phyloP scores from a whole-genome alignment of 2,888 invertebrate species.

The Antheraea assamensis region DNA sequence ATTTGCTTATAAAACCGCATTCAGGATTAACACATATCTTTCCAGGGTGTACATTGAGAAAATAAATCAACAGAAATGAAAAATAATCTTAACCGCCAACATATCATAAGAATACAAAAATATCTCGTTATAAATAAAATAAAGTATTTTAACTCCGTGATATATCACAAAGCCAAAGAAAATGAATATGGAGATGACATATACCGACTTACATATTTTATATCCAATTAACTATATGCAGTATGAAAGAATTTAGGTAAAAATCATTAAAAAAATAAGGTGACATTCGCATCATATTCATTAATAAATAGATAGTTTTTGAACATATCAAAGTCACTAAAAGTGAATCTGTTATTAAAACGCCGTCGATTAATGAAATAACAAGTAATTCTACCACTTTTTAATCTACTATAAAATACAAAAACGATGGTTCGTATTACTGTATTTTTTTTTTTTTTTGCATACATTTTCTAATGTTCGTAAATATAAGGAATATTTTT shows the following conservation, averaged over 20 bases:
- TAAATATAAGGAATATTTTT: neutral
- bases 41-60: constrained; percentile 62
- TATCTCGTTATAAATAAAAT: constrained; percentile 52
- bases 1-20: constrained; percentile 68
- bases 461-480: neutral
- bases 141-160: constrained; percentile 76
- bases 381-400: neutral
- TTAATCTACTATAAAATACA: neutral
- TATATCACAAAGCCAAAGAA: constrained; percentile 81
- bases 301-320: constrained; percentile 32
- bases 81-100: constrained; percentile 53
- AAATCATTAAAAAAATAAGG: constrained; percentile 11
- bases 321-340: constrained; percentile 59
- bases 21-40: constrained; percentile 69
- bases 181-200: constrained; percentile 58
- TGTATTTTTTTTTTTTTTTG: neutral
- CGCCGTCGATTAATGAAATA: neutral
- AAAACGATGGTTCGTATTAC: constrained; percentile 4
- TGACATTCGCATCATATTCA: constrained; percentile 57
- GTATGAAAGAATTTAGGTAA: constrained; percentile 13
- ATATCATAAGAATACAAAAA: constrained; percentile 69
- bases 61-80: constrained; percentile 47
- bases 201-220: constrained; percentile 59
- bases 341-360: constrained; percentile 46
- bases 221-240: constrained; percentile 51